Percentiles rank a stretch among this genome's conserved stretches.
Evolutionary conservation across 1,140 invertebrate species (phyloP).

Genomic region (Eriosoma lanigerum): DNA sequence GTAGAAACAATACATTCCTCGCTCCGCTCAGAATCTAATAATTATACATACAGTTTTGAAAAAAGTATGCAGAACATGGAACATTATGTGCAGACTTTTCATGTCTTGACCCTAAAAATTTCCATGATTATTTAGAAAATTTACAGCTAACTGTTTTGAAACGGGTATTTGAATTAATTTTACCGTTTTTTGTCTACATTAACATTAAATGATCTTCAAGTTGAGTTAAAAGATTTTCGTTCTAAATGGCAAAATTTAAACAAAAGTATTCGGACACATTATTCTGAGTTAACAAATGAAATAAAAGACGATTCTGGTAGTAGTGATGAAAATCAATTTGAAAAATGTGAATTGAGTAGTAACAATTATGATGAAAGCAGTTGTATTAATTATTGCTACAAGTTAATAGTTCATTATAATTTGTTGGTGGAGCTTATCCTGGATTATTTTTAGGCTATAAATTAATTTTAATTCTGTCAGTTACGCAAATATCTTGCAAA

Average conservation of each 20-base stretch:
- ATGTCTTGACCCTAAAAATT: neutral
- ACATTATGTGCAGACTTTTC: neutral
- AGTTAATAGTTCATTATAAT: neutral
- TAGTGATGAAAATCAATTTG: neutral
- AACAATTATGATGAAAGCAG: neutral
- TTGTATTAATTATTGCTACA: neutral
- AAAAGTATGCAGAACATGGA: neutral
- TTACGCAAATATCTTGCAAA: constrained; percentile 11
- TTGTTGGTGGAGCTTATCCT: no score
- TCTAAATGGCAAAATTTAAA: constrained; percentile 4
- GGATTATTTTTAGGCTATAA: neutral
- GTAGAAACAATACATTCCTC: no score
- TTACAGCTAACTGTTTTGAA: neutral
- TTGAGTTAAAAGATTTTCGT: neutral
- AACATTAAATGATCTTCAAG: neutral
- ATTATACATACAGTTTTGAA: neutral
- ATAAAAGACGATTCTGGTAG: neutral
- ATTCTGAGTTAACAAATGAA: neutral
- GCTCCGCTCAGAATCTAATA: no score
- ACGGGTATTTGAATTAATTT: neutral
- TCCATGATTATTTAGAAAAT: neutral
- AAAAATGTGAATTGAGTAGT: neutral
- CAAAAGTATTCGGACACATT: neutral
- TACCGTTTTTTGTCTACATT: neutral
- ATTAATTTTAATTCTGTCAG: constrained; percentile 1